These are phyloP conservation scores for Zele albiditarsus DNA, from an alignment of 2,888 invertebrate genomes.

Conservation along the genomic window DNA sequence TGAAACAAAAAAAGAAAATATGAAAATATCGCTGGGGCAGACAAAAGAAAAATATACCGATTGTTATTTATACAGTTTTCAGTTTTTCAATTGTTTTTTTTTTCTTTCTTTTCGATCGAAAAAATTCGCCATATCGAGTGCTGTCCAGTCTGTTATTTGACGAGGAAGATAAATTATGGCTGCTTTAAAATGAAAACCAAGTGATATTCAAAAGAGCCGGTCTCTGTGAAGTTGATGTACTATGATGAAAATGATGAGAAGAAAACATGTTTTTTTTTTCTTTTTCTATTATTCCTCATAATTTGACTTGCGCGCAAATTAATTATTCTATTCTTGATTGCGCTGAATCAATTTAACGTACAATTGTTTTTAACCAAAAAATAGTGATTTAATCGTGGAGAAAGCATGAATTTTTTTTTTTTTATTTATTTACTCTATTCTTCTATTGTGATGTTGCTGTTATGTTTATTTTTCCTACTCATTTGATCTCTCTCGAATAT, in stretches of 20 bases:
- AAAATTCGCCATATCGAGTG: constrained; percentile 39
- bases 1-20: not conserved
- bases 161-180: constrained; percentile 29
- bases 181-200: constrained; percentile 21
- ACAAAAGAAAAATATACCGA: not conserved
- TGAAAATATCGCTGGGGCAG: not conserved
- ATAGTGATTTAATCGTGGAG: constrained; percentile 52
- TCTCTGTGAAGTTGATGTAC: constrained; percentile 43
- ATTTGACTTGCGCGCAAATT: constrained; percentile 31
- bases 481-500: not conserved
- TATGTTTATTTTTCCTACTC: not conserved
- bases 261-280: constrained; percentile 23
- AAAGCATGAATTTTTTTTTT: constrained; percentile 40
- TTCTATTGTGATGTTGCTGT: constrained; percentile 18
- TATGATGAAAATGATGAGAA: constrained; percentile 1
- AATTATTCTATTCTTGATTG: constrained; percentile 5
- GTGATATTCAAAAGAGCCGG: constrained; percentile 46
- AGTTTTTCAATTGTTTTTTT: constrained; percentile 12
- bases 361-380: constrained; percentile 70
- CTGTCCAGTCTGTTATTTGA: not conserved
- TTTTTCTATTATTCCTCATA: constrained; percentile 33
- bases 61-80: not conserved
- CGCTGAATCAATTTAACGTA: constrained; percentile 47
- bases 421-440: constrained; percentile 14
- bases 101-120: not conserved